phyloP scores from a whole-genome alignment of 2,113 vertebrate genomes.

The Halcyon senegalensis region DNA sequence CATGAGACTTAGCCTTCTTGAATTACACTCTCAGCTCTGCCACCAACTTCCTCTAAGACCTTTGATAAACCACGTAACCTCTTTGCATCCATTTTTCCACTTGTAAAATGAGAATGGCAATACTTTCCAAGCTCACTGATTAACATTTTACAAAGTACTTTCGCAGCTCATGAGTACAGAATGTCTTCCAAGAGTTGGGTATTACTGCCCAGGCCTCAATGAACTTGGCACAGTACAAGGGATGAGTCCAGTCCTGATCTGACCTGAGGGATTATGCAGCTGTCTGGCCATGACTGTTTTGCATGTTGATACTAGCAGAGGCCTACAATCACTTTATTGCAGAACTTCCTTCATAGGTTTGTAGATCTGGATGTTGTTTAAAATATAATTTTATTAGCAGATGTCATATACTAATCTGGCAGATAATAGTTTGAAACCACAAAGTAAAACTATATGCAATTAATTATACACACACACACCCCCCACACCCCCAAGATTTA shows the following conservation, averaged over 20 bases:
- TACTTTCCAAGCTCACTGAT: background rate
- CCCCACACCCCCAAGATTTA: background rate
- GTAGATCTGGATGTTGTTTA: background rate
- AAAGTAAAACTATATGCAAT: background rate
- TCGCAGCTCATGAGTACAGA: background rate
- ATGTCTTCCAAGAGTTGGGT: fast-evolving
- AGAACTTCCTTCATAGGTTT: background rate
- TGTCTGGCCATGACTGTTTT: background rate
- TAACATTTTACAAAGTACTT: background rate
- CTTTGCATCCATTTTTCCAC: background rate
- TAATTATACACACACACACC: no score
- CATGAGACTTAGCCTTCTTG: background rate
- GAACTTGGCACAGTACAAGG: fast-evolving
- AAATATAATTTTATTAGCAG: background rate
- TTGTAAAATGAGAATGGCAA: background rate
- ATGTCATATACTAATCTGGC: background rate
- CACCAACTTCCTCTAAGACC: background rate
- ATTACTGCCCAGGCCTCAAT: background rate
- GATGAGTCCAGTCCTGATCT: background rate
- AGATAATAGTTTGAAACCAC: background rate
- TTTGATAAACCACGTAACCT: background rate
- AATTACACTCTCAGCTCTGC: background rate
- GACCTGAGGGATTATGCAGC: background rate
- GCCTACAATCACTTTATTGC: background rate
- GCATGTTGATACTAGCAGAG: background rate